Conservation (phyloP, 92 coral and sea anemone species). For the Nematostella vectensis region DNA sequence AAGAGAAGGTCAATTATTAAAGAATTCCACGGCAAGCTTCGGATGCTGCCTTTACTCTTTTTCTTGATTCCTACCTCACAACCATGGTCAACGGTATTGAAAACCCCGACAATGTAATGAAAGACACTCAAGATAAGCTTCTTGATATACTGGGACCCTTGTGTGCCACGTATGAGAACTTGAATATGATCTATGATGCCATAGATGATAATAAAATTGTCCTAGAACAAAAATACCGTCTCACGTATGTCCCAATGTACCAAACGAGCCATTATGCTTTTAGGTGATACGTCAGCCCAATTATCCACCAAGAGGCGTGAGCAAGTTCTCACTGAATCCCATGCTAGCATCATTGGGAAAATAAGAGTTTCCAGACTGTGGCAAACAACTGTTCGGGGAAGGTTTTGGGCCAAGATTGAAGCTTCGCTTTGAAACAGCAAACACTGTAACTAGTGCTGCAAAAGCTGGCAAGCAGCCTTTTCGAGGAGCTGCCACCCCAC, state of each 20-base stretch:
- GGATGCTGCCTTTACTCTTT: slow-evolving; percentile 32
- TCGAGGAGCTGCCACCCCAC: no score
- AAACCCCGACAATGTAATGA: slow-evolving; percentile 16
- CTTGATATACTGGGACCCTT: slow-evolving; percentile 38
- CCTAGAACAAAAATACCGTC: slow-evolving; percentile 26
- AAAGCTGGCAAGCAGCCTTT: no score
- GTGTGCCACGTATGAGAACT: slow-evolving; percentile 33
- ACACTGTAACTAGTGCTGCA: slow-evolving; percentile 22
- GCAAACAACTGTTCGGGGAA: no score
- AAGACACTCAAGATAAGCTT: slow-evolving; percentile 34
- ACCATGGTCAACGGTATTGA: no score
- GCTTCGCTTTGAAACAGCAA: slow-evolving; percentile 31
- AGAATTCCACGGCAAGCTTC: slow-evolving; percentile 36
- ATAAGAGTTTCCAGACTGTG: slow-evolving; percentile 37
- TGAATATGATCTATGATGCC: slow-evolving; percentile 13
- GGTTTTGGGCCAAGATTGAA: slow-evolving; percentile 28
- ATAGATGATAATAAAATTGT: slow-evolving; percentile 11
- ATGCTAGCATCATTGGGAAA: slow-evolving; percentile 32
- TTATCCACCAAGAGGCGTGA: no score
- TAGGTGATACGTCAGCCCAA: no score
- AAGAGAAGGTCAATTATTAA: slow-evolving; percentile 27
- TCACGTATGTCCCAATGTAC: slow-evolving; percentile 5
- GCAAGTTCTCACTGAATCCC: slow-evolving; percentile 25
- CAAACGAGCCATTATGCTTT: slow-evolving; percentile 33
- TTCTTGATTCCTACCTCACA: no score